A percentile compares a stretch with the other conserved stretches of the same genome.
Evolutionary conservation across 2,888 invertebrate species (phyloP).

Genomic region (Imbricaverruca yamaguchii): DNA sequence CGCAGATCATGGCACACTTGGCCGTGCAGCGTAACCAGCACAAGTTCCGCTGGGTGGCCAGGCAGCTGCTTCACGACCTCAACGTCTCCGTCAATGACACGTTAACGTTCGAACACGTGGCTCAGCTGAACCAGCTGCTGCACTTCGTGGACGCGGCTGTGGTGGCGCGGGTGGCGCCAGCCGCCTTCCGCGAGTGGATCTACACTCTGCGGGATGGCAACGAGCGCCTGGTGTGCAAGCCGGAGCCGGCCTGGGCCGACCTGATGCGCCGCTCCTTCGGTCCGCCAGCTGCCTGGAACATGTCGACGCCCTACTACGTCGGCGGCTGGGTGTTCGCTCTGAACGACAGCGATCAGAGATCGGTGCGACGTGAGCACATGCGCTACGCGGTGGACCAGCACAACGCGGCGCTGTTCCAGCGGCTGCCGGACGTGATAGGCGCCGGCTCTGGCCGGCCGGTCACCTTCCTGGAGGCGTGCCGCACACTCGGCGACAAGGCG

Average conservation of each 20-base stretch:
- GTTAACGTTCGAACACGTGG: constrained; percentile 4
- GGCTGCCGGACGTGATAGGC: neutral
- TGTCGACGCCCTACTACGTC: constrained; percentile 4
- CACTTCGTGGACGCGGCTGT: neutral
- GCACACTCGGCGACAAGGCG: neutral
- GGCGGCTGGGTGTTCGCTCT: constrained; percentile 19
- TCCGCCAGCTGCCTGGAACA: neutral
- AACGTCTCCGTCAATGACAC: neutral
- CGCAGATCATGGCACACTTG: neutral
- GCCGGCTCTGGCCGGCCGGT: neutral
- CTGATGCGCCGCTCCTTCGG: neutral
- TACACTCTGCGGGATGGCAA: neutral
- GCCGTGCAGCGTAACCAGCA: neutral
- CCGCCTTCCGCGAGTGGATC: constrained; percentile 15
- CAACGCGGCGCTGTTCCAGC: constrained; percentile 2
- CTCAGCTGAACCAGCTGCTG: constrained; percentile 17
- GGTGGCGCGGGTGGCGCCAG: neutral
- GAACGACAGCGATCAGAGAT: neutral
- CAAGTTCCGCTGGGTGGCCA: constrained; percentile 12
- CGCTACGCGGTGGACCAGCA: neutral
- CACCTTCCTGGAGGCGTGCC: constrained; percentile 20
- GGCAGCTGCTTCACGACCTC: constrained; percentile 10
- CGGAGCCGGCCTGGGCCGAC: neutral
- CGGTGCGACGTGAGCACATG: neutral
- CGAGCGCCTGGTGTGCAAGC: constrained; percentile 11